phyloP scores from a whole-genome alignment of 2,797 vertebrate genomes.

The Antrozous pallidus region DNA sequence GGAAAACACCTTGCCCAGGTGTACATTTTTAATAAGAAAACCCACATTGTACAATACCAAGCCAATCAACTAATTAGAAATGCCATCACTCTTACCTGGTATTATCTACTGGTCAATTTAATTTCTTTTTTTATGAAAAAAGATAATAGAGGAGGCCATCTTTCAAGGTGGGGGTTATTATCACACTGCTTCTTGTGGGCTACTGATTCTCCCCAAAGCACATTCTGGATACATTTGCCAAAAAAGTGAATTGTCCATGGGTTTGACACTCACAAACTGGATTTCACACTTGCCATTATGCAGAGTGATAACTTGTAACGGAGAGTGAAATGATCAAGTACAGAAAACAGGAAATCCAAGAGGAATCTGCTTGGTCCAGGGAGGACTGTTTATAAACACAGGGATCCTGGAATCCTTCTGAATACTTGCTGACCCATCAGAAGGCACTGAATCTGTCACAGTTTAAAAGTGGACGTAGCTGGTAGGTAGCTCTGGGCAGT shows the following conservation, averaged over 20 bases:
- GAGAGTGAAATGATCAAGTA: slow-evolving; percentile 7
- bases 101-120: slow-evolving; percentile 60
- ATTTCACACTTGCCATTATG: not conserved
- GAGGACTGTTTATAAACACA: not conserved
- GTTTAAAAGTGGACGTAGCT: slow-evolving; percentile 33
- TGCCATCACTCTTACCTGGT: slow-evolving; percentile 41
- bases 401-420: slow-evolving; percentile 8
- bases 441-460: slow-evolving; percentile 22
- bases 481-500: not conserved
- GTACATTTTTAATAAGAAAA: slow-evolving; percentile 59
- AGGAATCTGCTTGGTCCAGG: slow-evolving; percentile 10
- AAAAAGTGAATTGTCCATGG: slow-evolving; percentile 58
- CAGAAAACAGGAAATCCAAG: not conserved
- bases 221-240: slow-evolving; percentile 41
- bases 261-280: slow-evolving; percentile 25
- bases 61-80: slow-evolving; percentile 71
- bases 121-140: slow-evolving; percentile 49
- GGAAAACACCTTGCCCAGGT: not conserved
- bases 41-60: slow-evolving; percentile 17
- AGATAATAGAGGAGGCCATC: not conserved
- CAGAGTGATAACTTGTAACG: slow-evolving; percentile 32
- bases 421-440: not conserved
- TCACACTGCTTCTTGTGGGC: too few species aligned
- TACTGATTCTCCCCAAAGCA: slow-evolving; percentile 59
- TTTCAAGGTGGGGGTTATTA: not conserved